Base-by-base conservation (phyloP, 2,113 vertebrate genomes). In the Callorhinus ursinus region DNA sequence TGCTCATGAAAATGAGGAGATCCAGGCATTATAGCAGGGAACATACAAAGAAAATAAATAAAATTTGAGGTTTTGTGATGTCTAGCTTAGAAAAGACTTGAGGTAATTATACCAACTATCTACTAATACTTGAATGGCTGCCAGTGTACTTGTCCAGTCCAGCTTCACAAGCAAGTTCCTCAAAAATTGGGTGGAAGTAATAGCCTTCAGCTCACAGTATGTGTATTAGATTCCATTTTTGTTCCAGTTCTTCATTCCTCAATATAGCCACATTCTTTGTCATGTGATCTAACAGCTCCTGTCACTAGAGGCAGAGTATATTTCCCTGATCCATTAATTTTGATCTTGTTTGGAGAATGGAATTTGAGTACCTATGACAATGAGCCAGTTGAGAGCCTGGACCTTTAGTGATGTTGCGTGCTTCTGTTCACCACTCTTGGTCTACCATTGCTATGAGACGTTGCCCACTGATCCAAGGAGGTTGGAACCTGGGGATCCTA, bases 61-160 rank as follows among this genome's bases (percentile, higher is more conserved):
- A 49, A 83, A 59, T 39, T 28, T 74, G 55, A 86, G 24, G 67
- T 36, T 10, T 79, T 79, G 26, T 71, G 36, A 57, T 74, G 55
- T 51, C 8, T 67, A 76, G 7, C 8, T 81, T 76, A 55, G 22
- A 84, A 88, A 79, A 88, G 11, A 87, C 6, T 57, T 42, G 2
- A 8, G 24, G 15, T 65, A 46, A 72, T 49, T 71, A 28, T 3
- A 65, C 21, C n/a, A 57, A 24, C 28, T 36, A 26, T 61, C 28
- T 90, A 76, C n/a, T 82, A 63, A 59, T 33, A 88, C 67, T 77
- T 94, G n/a, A 33, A 94, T 91, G n/a, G 9, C 59, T 83, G 22
- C 7, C 59, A 49, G 28, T 36, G 18, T 49, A 24, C 65, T 59
- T 46, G 53, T 69, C 39, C 39, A 91, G 18, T 84, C 80, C 33